phyloP scores from a whole-genome alignment of 2,888 invertebrate species.

The Pyrgus malvae region DNA sequence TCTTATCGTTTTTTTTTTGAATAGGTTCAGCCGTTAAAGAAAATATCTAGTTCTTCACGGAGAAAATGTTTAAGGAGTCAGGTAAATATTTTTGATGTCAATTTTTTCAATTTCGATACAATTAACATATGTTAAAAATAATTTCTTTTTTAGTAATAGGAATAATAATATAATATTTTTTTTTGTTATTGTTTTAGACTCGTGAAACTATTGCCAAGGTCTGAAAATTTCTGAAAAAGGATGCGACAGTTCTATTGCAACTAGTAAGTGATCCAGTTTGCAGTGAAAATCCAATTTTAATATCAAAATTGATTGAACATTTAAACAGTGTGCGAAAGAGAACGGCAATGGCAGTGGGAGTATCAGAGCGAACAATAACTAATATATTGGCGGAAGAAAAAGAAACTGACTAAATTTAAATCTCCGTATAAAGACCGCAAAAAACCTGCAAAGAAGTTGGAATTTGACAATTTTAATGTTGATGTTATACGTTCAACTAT shows the following conservation, averaged over 20 bases:
- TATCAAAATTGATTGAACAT: slow-evolving; percentile 18
- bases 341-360: slow-evolving; percentile 29
- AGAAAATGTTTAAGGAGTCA: slow-evolving; percentile 28
- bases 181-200: slow-evolving; percentile 17
- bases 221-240: slow-evolving; percentile 28
- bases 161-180: no score
- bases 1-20: neutral
- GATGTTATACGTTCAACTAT: slow-evolving; percentile 28
- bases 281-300: slow-evolving; percentile 3
- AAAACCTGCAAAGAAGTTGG: slow-evolving; percentile 23
- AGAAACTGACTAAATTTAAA: slow-evolving; percentile 26
- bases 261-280: slow-evolving; percentile 22
- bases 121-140: slow-evolving; percentile 9
- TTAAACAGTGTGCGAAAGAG: slow-evolving; percentile 23
- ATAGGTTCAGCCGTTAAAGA: slow-evolving; percentile 9
- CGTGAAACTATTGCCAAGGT: slow-evolving; percentile 29
- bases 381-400: slow-evolving; percentile 28
- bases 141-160: no score
- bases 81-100: slow-evolving; percentile 26
- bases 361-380: slow-evolving; percentile 29
- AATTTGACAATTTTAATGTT: slow-evolving; percentile 27
- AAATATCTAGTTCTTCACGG: slow-evolving; percentile 14
- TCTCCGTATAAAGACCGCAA: slow-evolving; percentile 27
- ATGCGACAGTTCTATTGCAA: slow-evolving; percentile 27
- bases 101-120: slow-evolving; percentile 4